phyloP scores from a whole-genome alignment of 2,113 vertebrate genomes.

The Hyperopisus bebe region DNA sequence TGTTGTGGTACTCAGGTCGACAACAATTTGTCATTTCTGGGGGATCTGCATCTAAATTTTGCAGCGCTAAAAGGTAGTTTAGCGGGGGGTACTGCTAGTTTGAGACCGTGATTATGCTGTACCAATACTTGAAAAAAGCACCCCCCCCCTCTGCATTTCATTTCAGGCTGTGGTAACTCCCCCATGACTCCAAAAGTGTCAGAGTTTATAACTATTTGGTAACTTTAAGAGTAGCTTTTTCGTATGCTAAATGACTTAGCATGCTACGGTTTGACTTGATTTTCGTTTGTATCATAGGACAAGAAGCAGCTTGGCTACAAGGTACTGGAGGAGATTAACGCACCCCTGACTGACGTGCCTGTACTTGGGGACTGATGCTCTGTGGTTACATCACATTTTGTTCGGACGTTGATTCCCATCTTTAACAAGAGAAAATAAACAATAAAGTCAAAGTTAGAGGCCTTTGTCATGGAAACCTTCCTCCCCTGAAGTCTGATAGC shows the following conservation, averaged over 20 bases:
- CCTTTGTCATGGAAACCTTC: neutral
- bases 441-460: neutral
- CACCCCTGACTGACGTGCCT: neutral
- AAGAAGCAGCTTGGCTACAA: neutral
- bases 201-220: neutral
- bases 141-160: neutral
- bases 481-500: neutral
- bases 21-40: neutral
- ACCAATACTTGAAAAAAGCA: neutral
- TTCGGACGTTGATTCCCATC: neutral
- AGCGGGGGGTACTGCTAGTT: neutral
- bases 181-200: neutral
- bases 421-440: neutral
- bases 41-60: neutral
- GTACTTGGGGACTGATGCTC: neutral
- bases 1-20: neutral
- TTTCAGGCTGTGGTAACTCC: neutral
- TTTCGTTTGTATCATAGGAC: neutral
- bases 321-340: too few species aligned
- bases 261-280: neutral
- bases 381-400: neutral
- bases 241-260: neutral
- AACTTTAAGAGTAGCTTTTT: neutral
- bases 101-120: neutral
- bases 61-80: neutral